These are phyloP conservation scores for Amphilophus citrinellus DNA, from an alignment of 2,113 vertebrate species.

Conservation along the genomic window DNA sequence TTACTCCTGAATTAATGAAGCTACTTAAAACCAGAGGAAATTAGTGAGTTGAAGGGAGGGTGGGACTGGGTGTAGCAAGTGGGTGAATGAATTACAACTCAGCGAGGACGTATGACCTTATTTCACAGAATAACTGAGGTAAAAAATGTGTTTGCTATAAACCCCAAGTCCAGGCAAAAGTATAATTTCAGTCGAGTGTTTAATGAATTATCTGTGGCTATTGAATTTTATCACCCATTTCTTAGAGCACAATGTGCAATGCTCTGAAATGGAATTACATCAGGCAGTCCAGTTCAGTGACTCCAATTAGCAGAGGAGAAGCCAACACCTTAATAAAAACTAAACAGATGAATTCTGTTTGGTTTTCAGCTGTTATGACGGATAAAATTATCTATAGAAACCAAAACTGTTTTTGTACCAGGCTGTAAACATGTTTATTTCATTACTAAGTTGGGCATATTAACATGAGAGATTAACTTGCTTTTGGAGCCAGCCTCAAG, in stretches of 20 bases:
- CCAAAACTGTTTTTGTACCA: neutral
- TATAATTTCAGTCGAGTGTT: neutral
- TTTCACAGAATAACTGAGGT: neutral
- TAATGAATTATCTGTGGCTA: neutral
- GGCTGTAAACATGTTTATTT: neutral
- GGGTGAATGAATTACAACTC: neutral
- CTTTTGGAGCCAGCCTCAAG: neutral
- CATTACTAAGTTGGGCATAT: neutral
- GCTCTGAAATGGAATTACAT: neutral
- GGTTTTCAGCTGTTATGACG: no score
- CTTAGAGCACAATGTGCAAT: no score
- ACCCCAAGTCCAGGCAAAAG: neutral
- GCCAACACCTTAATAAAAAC: neutral
- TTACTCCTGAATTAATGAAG: constrained; percentile 53
- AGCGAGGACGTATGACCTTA: constrained; percentile 2
- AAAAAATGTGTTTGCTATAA: neutral
- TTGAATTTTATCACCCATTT: no score
- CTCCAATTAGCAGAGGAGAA: neutral
- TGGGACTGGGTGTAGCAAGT: neutral
- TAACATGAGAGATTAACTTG: neutral
- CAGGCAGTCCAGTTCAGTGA: neutral
- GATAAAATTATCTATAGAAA: neutral
- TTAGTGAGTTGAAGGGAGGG: constrained; percentile 24
- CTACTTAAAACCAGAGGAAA: constrained; percentile 47
- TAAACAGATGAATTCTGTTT: neutral